phyloP scores from a whole-genome alignment of 2,888 invertebrate genomes.

The Acanthococcus lagerstroemiae region DNA sequence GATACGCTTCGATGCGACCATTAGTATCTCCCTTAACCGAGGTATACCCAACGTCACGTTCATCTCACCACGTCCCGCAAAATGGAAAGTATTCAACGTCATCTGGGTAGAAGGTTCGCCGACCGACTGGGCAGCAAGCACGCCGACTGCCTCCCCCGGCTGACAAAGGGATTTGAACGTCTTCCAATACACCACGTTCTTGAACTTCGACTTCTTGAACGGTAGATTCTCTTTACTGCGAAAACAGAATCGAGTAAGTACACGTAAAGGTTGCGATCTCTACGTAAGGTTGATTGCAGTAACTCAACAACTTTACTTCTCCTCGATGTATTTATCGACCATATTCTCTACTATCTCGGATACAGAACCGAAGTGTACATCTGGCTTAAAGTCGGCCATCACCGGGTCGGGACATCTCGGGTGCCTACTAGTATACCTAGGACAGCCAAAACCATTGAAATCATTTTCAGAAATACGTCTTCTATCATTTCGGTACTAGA shows the following conservation, averaged over 20 bases:
- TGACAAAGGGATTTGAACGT: conserved; percentile 43
- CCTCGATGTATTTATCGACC: conserved; percentile 51
- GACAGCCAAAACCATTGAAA: neutral
- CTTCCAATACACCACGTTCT: conserved; percentile 41
- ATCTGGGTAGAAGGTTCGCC: conserved; percentile 99
- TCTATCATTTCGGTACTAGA: too few species aligned
- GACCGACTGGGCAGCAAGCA: conserved; percentile 93
- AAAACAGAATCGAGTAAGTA: neutral
- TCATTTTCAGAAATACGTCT: neutral
- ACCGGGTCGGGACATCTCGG: conserved; percentile 62
- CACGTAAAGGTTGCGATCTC: neutral
- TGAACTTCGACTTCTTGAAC: conserved; percentile 19
- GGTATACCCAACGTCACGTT: conserved; percentile 99
- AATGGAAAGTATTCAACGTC: conserved; percentile 99
- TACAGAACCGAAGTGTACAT: conserved; percentile 68
- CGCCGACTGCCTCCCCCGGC: conserved; percentile 93
- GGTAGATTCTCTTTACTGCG: conserved; percentile 13
- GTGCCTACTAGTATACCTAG: conserved; percentile 10
- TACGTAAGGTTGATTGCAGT: neutral
- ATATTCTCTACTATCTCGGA: conserved; percentile 68
- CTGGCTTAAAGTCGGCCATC: conserved; percentile 57
- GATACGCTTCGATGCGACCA: conserved; percentile 86
- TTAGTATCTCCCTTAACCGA: conserved; percentile 87
- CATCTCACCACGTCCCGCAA: conserved; percentile 99
- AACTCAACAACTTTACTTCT: conserved; percentile 40